These are phyloP conservation scores for Aphis craccivora DNA, from an alignment of 1,140 invertebrate genomes.

Conservation along the genomic window DNA sequence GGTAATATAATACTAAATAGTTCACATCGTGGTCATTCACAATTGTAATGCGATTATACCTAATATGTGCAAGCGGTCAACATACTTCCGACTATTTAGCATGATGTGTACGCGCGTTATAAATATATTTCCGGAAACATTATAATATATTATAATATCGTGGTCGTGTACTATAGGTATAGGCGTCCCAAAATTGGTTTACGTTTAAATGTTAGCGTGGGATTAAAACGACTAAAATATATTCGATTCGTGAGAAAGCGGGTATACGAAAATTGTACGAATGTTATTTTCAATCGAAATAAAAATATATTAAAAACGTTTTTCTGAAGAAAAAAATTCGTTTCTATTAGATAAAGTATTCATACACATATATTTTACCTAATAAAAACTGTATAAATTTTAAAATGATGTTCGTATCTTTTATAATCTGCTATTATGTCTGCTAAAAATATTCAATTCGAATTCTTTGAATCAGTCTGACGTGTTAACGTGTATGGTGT, in stretches of 20 bases:
- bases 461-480: neutral
- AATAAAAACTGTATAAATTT: neutral
- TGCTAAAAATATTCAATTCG: neutral
- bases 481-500: neutral
- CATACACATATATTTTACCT: too few relatives aligned
- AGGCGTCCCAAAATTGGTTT: neutral
- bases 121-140: neutral
- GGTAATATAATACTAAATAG: constrained; percentile 17
- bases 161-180: neutral
- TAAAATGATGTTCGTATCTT: neutral
- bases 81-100: neutral
- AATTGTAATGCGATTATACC: constrained; percentile 10
- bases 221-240: neutral
- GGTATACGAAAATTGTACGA: too few relatives aligned
- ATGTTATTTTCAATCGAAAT: neutral
- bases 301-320: neutral
- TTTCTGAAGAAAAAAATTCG: neutral
- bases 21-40: constrained; percentile 12
- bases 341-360: neutral
- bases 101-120: neutral
- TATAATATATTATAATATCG: neutral
- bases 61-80: neutral
- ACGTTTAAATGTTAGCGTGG: neutral
- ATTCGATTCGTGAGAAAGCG: neutral
- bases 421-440: neutral